Evolutionary conservation across 2,797 vertebrate genomes (phyloP), one percentile per base, ranked within the genome.

Genomic region (Rhinogobio ventralis): DNA sequence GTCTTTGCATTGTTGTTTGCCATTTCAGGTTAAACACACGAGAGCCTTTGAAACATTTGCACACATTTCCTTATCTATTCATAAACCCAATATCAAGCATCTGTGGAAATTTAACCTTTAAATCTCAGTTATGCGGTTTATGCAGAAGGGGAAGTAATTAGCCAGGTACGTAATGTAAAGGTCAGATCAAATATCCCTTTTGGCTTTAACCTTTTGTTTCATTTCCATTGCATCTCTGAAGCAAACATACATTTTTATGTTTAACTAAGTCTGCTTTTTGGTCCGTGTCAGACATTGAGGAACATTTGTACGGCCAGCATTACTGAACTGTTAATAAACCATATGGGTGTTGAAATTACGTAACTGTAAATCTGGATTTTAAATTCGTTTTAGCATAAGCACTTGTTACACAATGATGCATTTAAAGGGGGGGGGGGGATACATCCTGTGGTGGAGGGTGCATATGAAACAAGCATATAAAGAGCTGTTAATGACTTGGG

Each of bases 61-160:
- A 55, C 90, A 86, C 75, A 79, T 87, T 87, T 90, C 87, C 78
- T 86, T 90, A 88, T 93, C 88, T 80, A 64, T 85, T n/a, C 92
- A 91, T 91, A 89, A 90, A 83, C 83, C 89, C 90, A 90, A 86
- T 89, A 89, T 92, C 87, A 89, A 91, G 90, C 89, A 90, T 89
- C 90, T 86, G 85, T 86, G 88, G 86, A 89, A 91, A 89, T 89
- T 93, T 94, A 93, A 94, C 94, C 93, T 95, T 95, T 93, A 91
- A 91, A 90, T 92, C 88, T 86, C 73, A 45, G 86, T 84, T 84
- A 91, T 92, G 90, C 84, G 81, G 68, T 89, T 90, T 90, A 91
- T 91, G 91, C 86, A 90, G 88, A 90, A 89, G 89, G 86, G 86
- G 93, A 94, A 89, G 93, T 93, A 94, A 95, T 94, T 94, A 93